A percentile compares a stretch with the other conserved stretches of the same genome.
These are phyloP conservation scores for Trichomycterus rosablanca DNA, from an alignment of 2,113 vertebrate genomes.

Conservation along the genomic window DNA sequence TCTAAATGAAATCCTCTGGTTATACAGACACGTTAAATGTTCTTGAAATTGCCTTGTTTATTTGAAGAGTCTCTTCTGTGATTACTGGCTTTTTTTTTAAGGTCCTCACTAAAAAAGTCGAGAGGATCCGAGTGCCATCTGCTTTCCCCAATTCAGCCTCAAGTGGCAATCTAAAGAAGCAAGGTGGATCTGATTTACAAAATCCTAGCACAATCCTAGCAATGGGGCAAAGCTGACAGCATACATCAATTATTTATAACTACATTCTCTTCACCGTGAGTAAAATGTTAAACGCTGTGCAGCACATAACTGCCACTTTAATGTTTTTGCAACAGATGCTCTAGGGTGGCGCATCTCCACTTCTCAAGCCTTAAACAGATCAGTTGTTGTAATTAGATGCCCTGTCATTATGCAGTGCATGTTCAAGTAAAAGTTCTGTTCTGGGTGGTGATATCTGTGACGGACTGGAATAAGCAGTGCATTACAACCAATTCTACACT, in stretches of 20 bases:
- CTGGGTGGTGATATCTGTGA: not conserved
- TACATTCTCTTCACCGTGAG: not conserved
- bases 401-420: not conserved
- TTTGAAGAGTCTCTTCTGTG: conserved; percentile 2
- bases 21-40: not conserved
- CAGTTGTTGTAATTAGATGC: not conserved
- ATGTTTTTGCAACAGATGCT: not conserved
- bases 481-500: no score
- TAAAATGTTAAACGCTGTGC: not conserved
- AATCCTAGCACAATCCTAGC: conserved; percentile 3
- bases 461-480: no score
- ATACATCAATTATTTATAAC: conserved; percentile 6
- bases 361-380: not conserved
- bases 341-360: no score
- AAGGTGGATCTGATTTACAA: conserved; percentile 19
- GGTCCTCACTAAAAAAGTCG: not conserved
- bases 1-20: not conserved
- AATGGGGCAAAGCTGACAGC: not conserved
- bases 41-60: not conserved
- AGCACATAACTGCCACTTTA: not conserved
- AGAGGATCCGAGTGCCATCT: conserved; percentile 24
- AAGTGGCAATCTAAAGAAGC: conserved; percentile 21
- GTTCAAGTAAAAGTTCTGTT: not conserved
- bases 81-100: conserved; percentile 5
- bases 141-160: conserved; percentile 19